Evolutionary conservation across 2,797 vertebrate genomes (phyloP).

Genomic region (Artibeus jamaicensis): DNA sequence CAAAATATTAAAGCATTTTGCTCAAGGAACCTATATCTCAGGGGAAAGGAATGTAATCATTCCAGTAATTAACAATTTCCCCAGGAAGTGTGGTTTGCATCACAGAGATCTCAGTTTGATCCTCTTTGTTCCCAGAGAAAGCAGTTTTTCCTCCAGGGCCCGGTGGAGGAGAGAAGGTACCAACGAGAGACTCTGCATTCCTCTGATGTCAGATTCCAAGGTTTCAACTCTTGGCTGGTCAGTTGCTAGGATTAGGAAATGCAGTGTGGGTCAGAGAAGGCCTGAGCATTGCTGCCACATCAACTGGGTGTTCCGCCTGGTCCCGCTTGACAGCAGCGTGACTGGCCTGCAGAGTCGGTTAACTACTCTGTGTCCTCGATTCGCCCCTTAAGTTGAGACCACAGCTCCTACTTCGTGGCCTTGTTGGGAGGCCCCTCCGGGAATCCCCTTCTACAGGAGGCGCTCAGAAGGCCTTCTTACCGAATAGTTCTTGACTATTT

Average conservation of each 20-base stretch:
- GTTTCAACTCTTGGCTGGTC: not conserved
- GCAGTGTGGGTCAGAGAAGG: not conserved
- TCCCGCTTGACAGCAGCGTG: not conserved
- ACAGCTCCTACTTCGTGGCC: not conserved
- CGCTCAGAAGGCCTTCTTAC: not conserved
- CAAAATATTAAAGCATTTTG: slow-evolving; percentile 57
- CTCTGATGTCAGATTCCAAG: slow-evolving; percentile 29
- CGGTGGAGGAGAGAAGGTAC: not conserved
- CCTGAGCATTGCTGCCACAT: not conserved
- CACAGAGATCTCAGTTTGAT: not conserved
- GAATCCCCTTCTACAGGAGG: not conserved
- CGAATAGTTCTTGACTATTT: not conserved
- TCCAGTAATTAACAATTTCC: slow-evolving; percentile 53
- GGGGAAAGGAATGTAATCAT: slow-evolving; percentile 66
- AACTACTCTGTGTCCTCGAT: not conserved
- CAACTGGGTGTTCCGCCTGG: not conserved
- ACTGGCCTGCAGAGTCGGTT: not conserved
- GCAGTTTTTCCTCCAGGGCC: not conserved
- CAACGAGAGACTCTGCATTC: slow-evolving; percentile 3
- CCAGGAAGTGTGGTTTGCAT: slow-evolving; percentile 41
- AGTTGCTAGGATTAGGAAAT: slow-evolving; percentile 24
- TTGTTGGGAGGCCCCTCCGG: not conserved
- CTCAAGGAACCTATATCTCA: slow-evolving; percentile 48
- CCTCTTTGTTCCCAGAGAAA: slow-evolving; percentile 45
- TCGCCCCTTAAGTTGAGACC: not conserved